Evolutionary conservation across 2,797 vertebrate species (phyloP).

Genomic region (Malacoraja senta): DNA sequence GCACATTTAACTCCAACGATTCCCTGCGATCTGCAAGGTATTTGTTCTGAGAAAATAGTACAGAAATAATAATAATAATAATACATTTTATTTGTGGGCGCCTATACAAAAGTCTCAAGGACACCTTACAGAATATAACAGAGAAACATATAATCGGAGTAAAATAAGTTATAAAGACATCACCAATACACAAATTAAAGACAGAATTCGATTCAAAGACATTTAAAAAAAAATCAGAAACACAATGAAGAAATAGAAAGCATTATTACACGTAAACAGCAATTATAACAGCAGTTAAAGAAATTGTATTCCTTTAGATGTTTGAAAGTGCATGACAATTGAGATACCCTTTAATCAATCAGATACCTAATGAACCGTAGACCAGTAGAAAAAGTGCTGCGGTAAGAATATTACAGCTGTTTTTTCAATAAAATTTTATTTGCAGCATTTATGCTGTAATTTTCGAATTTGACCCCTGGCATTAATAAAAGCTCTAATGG

Average conservation of each 20-base stretch:
- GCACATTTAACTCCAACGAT: background rate
- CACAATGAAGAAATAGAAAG: too few species aligned
- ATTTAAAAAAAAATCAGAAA: too few species aligned
- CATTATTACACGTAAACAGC: background rate
- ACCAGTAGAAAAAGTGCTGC: background rate
- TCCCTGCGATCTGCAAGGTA: background rate
- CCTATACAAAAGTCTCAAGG: too few species aligned
- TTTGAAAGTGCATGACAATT: background rate
- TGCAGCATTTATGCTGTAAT: background rate
- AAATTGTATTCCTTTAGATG: background rate
- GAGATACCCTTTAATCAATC: background rate
- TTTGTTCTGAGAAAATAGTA: background rate
- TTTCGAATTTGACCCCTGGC: background rate
- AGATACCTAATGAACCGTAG: background rate
- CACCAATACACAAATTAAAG: too few species aligned
- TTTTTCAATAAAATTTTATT: background rate
- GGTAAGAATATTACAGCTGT: background rate
- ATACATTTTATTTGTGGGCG: too few species aligned
- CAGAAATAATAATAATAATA: too few species aligned
- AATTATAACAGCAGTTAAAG: background rate
- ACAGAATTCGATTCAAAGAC: too few species aligned
- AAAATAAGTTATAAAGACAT: too few species aligned
- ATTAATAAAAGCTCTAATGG: background rate
- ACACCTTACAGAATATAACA: too few species aligned
- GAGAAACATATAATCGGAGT: too few species aligned